A percentile compares a stretch with the other conserved stretches of the same genome.
Evolutionary conservation across 2,888 invertebrate genomes (phyloP).

Genomic region (Drosophila niveifrons): DNA sequence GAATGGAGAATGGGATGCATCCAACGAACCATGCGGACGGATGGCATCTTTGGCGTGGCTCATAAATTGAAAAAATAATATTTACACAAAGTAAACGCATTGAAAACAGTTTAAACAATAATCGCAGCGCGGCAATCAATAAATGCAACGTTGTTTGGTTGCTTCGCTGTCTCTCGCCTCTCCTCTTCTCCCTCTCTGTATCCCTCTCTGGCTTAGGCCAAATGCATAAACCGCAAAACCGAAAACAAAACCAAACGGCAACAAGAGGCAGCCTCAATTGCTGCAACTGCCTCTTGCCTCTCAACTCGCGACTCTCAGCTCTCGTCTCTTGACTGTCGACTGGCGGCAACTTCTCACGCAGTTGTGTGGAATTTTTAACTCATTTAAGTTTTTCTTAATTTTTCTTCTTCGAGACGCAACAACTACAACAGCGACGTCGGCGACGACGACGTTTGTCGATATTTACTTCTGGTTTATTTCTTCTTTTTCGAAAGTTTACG

Average conservation of each 20-base stretch:
- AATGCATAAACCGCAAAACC: constrained; percentile 53
- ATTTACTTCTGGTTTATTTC: constrained; percentile 76
- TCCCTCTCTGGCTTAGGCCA: constrained; percentile 25
- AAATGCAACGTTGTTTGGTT: constrained; percentile 61
- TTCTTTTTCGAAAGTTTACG: constrained; percentile 76
- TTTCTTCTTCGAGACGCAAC: constrained; percentile 46
- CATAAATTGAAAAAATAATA: constrained; percentile 82
- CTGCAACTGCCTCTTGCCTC: constrained; percentile 9
- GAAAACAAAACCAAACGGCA: constrained; percentile 25
- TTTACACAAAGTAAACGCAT: constrained; percentile 81
- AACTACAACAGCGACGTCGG: constrained; percentile 12
- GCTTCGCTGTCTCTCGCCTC: not conserved
- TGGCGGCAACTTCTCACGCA: constrained; percentile 78
- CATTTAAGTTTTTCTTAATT: constrained; percentile 80
- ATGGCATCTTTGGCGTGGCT: constrained; percentile 42
- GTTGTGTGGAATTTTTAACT: constrained; percentile 80
- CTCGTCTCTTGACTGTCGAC: constrained; percentile 21
- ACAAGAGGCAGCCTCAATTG: constrained; percentile 13
- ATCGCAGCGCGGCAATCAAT: constrained; percentile 77
- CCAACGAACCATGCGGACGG: constrained; percentile 16
- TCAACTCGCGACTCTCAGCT: constrained; percentile 9
- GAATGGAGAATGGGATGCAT: not conserved
- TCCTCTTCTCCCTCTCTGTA: not conserved
- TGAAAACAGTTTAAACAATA: constrained; percentile 83
- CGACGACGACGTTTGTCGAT: constrained; percentile 70